phyloP scores from a whole-genome alignment of 2,888 invertebrate species.

The Sarcophaga variegata region DNA sequence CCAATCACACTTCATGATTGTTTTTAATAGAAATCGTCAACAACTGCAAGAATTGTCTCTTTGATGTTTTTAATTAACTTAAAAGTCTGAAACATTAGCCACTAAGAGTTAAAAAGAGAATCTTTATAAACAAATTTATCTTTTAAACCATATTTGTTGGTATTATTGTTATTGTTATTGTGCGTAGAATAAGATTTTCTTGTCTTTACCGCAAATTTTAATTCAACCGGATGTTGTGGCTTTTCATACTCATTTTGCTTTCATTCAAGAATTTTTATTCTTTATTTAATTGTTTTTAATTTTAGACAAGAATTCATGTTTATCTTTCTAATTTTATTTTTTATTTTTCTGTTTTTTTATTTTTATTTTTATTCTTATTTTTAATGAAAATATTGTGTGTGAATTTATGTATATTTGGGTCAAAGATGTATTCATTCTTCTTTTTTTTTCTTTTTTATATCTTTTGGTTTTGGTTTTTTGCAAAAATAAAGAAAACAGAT shows the following conservation, averaged over 20 bases:
- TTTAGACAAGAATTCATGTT: slow-evolving; percentile 19
- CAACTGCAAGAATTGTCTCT: too few relatives aligned
- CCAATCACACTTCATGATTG: not conserved
- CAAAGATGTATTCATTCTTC: not conserved
- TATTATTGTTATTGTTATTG: too few relatives aligned
- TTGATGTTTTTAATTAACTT: too few relatives aligned
- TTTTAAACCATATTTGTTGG: too few relatives aligned
- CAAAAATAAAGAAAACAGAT: not conserved
- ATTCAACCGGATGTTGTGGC: slow-evolving; percentile 32
- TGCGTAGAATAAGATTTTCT: not conserved
- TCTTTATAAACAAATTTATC: too few relatives aligned
- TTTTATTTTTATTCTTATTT: too few relatives aligned
- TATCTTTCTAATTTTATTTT: not conserved
- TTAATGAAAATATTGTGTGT: not conserved
- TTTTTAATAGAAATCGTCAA: too few relatives aligned
- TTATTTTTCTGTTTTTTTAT: too few relatives aligned
- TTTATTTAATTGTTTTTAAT: not conserved
- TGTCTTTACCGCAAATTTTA: not conserved
- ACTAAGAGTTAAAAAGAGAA: too few relatives aligned
- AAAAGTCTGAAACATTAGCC: too few relatives aligned
- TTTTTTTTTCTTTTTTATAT: not conserved
- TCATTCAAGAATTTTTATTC: slow-evolving; percentile 11
- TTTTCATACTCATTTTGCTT: slow-evolving; percentile 19
- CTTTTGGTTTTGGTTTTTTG: not conserved
- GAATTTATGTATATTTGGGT: not conserved